Evolutionary conservation across 2,888 invertebrate genomes (phyloP).

Genomic region (Perizoma flavofasciatum): DNA sequence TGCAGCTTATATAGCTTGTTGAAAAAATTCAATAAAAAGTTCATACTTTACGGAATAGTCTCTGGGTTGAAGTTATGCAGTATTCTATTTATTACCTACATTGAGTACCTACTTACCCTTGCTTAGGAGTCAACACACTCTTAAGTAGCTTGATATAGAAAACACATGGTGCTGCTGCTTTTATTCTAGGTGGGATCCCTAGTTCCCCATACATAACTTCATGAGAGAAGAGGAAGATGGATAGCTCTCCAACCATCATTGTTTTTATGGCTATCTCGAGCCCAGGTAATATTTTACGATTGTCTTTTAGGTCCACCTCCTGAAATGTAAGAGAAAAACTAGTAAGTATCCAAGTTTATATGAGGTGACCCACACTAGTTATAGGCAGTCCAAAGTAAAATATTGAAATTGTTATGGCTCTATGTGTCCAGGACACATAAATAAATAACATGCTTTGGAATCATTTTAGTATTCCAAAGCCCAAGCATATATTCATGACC

Average conservation of each 20-base stretch:
- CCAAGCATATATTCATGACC: too few species aligned
- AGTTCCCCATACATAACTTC: conserved; percentile 89
- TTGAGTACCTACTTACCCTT: conserved; percentile 51
- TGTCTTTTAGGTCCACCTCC: conserved; percentile 69
- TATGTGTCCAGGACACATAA: too few species aligned
- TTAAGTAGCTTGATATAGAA: conserved; percentile 89
- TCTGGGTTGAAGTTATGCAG: too few species aligned
- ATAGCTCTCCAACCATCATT: conserved; percentile 91
- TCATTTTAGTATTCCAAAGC: too few species aligned
- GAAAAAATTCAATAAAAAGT: too few species aligned
- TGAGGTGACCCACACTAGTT: too few species aligned
- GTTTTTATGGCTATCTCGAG: conserved; percentile 88
- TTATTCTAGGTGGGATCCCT: conserved; percentile 92
- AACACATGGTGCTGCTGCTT: conserved; percentile 87
- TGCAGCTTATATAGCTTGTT: too few species aligned
- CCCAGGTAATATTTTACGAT: conserved; percentile 85
- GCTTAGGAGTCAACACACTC: conserved; percentile 74
- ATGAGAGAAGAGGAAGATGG: conserved; percentile 90
- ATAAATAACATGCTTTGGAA: too few species aligned
- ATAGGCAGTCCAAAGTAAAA: too few species aligned
- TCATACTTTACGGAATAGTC: too few species aligned
- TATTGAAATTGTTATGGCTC: too few species aligned
- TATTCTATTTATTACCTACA: too few species aligned
- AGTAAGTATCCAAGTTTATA: not conserved
- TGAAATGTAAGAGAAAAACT: conserved; percentile 44